Evolutionary conservation across 2,113 vertebrate genomes (phyloP), one percentile per base, ranked within the genome.

Genomic region (Gambusia holbrooki): DNA sequence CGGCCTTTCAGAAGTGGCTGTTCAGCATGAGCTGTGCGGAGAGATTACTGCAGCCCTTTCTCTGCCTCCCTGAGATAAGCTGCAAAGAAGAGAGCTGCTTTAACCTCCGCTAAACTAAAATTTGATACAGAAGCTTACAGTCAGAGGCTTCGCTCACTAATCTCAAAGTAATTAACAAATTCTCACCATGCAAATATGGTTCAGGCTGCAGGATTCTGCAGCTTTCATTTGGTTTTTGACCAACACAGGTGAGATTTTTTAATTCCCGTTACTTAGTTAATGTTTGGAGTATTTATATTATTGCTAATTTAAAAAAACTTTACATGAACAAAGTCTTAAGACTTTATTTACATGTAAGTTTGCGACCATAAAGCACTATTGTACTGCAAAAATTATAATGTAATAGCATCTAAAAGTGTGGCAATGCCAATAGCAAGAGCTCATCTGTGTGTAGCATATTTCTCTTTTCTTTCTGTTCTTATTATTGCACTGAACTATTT

Each of bases 121-220:
- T 84, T 82, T 75, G 73, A 85, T 83, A 78, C 66, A 78, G 71
- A 62, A 61, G 76, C 74, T 80, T 79, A 76, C 63, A 78, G 74
- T 81, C 48, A 4, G 75, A 77, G 42, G 79, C 69, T 5, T 77
- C 28, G 70, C 70, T 69, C 69, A 42, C 86, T 87, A 77, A 87
- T 89, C 77, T 72, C 40, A 82, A 77, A 80, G 84, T 80, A 88
- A 90, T 91, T 87, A 87, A 87, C 70, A 75, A 74, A 85, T 75
- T 84, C 71, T 69, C 79, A 81, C 83, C 84, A 74, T 76, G 76
- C 66, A 70, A 76, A 80, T 79, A 70, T 70, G 0, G 45, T 65
- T 63, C 76, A 65, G 82, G 25, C 74, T 45, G 71, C 82, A 73
- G 62, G 35, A 69, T 51, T 4, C 71, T 40, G 37, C 79, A 77